Evolutionary conservation across 2,797 vertebrate genomes (phyloP).

Genomic region (Perodicticus potto): DNA sequence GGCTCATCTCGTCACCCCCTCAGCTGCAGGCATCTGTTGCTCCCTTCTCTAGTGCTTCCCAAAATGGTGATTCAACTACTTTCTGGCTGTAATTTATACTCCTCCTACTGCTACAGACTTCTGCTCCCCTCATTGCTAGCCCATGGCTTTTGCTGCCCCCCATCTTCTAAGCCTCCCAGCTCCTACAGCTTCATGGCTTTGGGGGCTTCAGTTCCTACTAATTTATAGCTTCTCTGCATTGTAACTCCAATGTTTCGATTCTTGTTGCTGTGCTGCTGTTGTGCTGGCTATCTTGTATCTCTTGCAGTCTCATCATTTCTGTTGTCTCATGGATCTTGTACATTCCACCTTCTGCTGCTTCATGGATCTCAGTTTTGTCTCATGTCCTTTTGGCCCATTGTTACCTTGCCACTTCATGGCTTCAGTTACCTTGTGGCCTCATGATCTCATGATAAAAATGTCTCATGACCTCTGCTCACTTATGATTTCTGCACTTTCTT

Average conservation of each 20-base stretch:
- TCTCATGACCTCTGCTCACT: background rate
- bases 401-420: constrained; percentile 60
- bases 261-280: background rate
- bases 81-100: constrained; percentile 75
- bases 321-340: constrained; percentile 9
- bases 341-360: constrained; percentile 54
- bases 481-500: constrained; percentile 54
- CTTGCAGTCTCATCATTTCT: constrained; percentile 17
- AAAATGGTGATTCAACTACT: constrained; percentile 79
- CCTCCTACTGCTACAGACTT: constrained; percentile 70
- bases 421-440: constrained; percentile 59
- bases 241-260: background rate
- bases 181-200: constrained; percentile 17
- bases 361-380: constrained; percentile 45
- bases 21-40: constrained; percentile 75
- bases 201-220: constrained; percentile 27
- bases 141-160: constrained; percentile 4
- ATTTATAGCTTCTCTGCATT: constrained; percentile 2
- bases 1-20: constrained; percentile 71
- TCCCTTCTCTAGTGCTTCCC: constrained; percentile 72
- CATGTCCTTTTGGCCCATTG: constrained; percentile 27
- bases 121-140: constrained; percentile 17
- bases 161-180: background rate
- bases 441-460: constrained; percentile 34
- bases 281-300: background rate